Conservation (phyloP, 2,888 invertebrate genomes). For the Clepsis dumicolana region DNA sequence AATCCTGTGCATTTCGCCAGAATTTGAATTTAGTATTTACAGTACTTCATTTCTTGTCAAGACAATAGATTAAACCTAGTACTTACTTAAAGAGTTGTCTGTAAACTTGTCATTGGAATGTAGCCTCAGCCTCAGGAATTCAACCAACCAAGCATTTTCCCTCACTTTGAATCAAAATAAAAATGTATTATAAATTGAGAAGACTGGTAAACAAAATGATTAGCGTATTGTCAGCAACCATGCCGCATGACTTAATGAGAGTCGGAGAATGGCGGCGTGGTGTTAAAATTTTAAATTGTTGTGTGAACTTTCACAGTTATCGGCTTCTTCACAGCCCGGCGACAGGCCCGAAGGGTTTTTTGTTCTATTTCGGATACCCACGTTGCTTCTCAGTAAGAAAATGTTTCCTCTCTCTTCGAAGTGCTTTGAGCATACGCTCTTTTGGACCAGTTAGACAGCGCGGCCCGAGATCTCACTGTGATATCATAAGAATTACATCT, state of each 20-base stretch:
- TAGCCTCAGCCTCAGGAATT: slow-evolving; percentile 1
- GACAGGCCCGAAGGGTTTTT: slow-evolving; percentile 61
- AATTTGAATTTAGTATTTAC: no score
- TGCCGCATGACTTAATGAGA: slow-evolving; percentile 70
- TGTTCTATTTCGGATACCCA: slow-evolving; percentile 58
- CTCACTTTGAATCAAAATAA: slow-evolving; percentile 37
- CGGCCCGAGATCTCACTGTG: slow-evolving; percentile 38
- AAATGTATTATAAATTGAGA: slow-evolving; percentile 65
- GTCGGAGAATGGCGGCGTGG: slow-evolving; percentile 67
- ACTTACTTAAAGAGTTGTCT: no score
- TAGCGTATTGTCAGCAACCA: slow-evolving; percentile 69
- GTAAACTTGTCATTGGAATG: background rate
- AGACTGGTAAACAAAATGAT: slow-evolving; percentile 71
- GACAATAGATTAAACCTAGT: no score
- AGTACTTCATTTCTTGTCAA: no score
- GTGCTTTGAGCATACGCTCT: slow-evolving; percentile 19
- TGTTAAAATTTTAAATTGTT: slow-evolving; percentile 84
- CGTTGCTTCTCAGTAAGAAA: slow-evolving; percentile 50
- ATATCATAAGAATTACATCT: slow-evolving; percentile 44
- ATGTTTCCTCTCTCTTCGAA: slow-evolving; percentile 8
- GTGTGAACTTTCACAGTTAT: slow-evolving; percentile 85
- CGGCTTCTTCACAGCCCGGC: slow-evolving; percentile 60
- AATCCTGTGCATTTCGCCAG: no score
- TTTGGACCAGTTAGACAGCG: slow-evolving; percentile 2
- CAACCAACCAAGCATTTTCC: slow-evolving; percentile 5